Conservation (phyloP, 2,113 vertebrate species). For the Poecilia latipinna region DNA sequence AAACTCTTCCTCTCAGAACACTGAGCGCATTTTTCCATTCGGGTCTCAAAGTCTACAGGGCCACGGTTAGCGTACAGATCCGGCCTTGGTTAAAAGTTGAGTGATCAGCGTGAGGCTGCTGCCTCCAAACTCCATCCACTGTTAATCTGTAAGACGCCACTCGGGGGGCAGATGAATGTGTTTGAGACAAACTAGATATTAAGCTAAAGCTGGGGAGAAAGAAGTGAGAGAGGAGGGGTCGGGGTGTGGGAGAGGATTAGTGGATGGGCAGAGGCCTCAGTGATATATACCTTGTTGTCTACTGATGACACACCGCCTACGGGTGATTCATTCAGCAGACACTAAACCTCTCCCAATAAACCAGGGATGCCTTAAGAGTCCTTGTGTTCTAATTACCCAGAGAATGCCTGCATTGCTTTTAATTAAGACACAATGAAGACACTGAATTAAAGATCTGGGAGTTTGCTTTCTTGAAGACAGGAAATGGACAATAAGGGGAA, state of each 20-base stretch:
- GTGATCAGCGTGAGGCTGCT: constrained; percentile 55
- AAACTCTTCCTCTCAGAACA: constrained; percentile 8
- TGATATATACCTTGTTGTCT: constrained; percentile 72
- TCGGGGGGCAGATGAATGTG: constrained; percentile 75
- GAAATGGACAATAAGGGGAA: not conserved
- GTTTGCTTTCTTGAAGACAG: not conserved
- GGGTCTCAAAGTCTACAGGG: constrained; percentile 62
- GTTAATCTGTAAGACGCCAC: constrained; percentile 76
- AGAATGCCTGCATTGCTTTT: not conserved
- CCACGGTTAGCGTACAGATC: constrained; percentile 33
- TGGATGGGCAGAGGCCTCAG: constrained; percentile 64
- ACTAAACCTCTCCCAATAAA: constrained; percentile 48
- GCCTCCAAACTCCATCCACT: constrained; percentile 54
- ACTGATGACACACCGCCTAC: constrained; percentile 63
- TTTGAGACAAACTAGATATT: constrained; percentile 77
- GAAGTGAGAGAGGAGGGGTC: constrained; percentile 46
- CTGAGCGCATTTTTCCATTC: constrained; percentile 17
- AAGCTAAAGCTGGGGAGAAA: constrained; percentile 55
- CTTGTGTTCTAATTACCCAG: constrained; percentile 12
- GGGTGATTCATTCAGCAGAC: constrained; percentile 64
- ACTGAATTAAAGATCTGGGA: not conserved
- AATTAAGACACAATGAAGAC: not conserved
- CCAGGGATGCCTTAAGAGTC: not conserved
- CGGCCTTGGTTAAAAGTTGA: constrained; percentile 71
- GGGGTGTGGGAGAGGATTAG: constrained; percentile 63